phyloP scores from a whole-genome alignment of 2,797 vertebrate genomes.

The Mycteria americana region DNA sequence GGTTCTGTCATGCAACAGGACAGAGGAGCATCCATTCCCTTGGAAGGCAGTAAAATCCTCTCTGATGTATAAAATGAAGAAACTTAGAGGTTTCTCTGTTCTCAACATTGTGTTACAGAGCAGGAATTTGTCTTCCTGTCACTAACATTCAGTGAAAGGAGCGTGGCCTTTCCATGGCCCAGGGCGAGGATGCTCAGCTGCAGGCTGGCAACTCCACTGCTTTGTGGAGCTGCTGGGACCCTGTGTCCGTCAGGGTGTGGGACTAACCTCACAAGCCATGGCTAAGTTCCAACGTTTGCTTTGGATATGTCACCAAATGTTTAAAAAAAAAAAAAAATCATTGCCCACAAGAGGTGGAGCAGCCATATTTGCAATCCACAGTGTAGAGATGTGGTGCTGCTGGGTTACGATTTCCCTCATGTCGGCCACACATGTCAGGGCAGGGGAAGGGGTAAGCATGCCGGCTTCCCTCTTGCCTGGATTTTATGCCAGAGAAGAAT shows the following conservation, averaged over 20 bases:
- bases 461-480: not conserved
- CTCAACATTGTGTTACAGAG: not conserved
- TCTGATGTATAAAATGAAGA: not conserved
- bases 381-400: rapidly evolving
- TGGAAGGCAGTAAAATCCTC: not conserved
- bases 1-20: not conserved
- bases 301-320: not conserved
- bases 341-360: not conserved
- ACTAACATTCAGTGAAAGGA: not conserved
- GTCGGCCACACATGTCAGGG: rapidly evolving
- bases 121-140: not conserved
- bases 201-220: not conserved
- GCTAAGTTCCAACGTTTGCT: not conserved
- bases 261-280: not conserved
- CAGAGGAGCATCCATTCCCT: not conserved
- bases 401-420: not conserved
- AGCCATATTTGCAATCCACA: not conserved
- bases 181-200: not conserved
- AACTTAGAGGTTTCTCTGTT: not conserved
- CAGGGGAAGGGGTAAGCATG: not conserved
- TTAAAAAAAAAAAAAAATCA: not conserved
- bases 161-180: not conserved
- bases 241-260: not conserved
- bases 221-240: not conserved
- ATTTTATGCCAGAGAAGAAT: not conserved